Evolutionary conservation across 1,140 invertebrate species (phyloP), one percentile per base, ranked within the genome.

Genomic region (Rhynchophorus ferrugineus): DNA sequence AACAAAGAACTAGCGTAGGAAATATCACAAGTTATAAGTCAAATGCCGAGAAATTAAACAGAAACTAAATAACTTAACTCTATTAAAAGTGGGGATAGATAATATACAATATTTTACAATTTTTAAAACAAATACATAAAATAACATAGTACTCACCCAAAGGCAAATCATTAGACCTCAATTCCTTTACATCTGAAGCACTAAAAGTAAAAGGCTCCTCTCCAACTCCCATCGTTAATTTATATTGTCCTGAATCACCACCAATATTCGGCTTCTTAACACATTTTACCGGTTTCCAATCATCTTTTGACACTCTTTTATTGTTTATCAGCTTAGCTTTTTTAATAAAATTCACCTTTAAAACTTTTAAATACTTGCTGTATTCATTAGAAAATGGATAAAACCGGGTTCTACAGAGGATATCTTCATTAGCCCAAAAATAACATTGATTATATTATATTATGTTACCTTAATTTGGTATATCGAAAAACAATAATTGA

Each of bases 381-480:
- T 35, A 18, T 52, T 65, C 59, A 53, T 47, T 20, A 33, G 49
- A 45, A 44, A 63, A 61, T 1, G 58, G 59, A 52, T 57, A 65
- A n/a, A 65, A 61, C 9, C 53, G 49, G 13, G 19, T 42, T 20
- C 24, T 36, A 17, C 14, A 39, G 18, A n/a, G n/a, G n/a, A n/a
- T n/a, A n/a, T n/a, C n/a, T n/a, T n/a, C n/a, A n/a, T n/a, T n/a
- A n/a, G n/a, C n/a, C n/a, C n/a, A n/a, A n/a, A n/a, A n/a, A n/a
- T n/a, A n/a, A n/a, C n/a, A n/a, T n/a, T n/a, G n/a, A n/a, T n/a
- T n/a, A n/a, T n/a, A n/a, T n/a, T n/a, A n/a, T n/a, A n/a, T n/a
- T n/a, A n/a, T n/a, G n/a, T n/a, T n/a, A 41, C 43, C 29, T 39
- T 5, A 56, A 3, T 42, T 49, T 50, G 13, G 33, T 53, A 21